These are phyloP conservation scores for Bombyx mandarina DNA, from an alignment of 1,140 invertebrate genomes.

Conservation along the genomic window DNA sequence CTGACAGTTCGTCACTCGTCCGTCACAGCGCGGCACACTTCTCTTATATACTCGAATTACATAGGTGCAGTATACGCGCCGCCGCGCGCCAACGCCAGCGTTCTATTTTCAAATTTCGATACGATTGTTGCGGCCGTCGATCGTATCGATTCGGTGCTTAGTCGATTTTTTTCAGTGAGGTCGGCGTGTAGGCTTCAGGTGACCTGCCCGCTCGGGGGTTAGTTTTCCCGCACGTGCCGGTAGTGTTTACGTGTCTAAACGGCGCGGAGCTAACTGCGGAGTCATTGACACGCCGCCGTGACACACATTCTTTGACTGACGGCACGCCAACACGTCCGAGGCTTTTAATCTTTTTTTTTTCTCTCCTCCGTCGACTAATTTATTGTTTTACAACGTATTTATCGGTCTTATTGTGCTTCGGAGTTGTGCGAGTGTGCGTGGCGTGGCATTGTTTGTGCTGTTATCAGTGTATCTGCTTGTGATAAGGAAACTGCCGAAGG, in stretches of 20 bases:
- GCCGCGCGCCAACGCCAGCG: constrained; percentile 39
- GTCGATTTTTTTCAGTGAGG: neutral
- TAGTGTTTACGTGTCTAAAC: constrained; percentile 42
- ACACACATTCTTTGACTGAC: constrained; percentile 58
- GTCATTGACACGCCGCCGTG: constrained; percentile 56
- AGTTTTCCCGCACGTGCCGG: constrained; percentile 32
- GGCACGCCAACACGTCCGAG: constrained; percentile 31
- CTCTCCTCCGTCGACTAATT: constrained; percentile 6
- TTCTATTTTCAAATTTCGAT: constrained; percentile 31
- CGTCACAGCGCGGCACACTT: constrained; percentile 51
- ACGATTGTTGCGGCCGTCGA: constrained; percentile 13
- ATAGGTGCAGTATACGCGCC: constrained; percentile 47
- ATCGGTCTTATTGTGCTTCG: constrained; percentile 2
- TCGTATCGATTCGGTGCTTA: constrained; percentile 10
- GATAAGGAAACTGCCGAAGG: constrained; percentile 18
- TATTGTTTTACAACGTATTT: constrained; percentile 16
- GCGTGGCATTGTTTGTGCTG: constrained; percentile 16
- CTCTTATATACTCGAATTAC: constrained; percentile 50
- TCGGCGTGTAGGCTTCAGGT: constrained; percentile 13
- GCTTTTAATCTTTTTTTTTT: constrained; percentile 23
- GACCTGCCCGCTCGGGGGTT: constrained; percentile 8
- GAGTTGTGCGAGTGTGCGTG: constrained; percentile 10
- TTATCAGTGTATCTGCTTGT: constrained; percentile 24
- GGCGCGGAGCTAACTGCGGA: constrained; percentile 14
- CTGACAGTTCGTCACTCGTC: constrained; percentile 61